Evolutionary conservation across 2,113 vertebrate species (phyloP).

Genomic region (Takifugu flavidus): DNA sequence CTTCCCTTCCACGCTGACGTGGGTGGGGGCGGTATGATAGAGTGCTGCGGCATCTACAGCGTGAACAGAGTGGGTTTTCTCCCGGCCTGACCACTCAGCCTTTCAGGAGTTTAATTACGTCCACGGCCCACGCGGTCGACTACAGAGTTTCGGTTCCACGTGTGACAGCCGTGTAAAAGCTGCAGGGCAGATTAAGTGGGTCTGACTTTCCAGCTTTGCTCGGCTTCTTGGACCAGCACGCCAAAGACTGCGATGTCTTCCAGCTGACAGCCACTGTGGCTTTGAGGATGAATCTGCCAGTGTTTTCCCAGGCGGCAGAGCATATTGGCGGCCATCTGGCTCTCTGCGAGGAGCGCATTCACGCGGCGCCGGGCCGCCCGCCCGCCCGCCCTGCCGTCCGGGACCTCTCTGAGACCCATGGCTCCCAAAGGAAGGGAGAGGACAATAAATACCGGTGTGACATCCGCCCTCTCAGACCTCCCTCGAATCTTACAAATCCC

Average conservation of each 20-base stretch:
- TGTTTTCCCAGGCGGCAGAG: slow-evolving; percentile 44
- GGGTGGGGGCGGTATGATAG: slow-evolving; percentile 34
- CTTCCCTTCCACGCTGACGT: slow-evolving; percentile 42
- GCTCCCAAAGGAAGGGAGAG: too few relatives aligned
- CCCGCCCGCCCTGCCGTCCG: slow-evolving; percentile 31
- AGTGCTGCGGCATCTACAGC: slow-evolving; percentile 30
- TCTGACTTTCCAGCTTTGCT: too few relatives aligned
- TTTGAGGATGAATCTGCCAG: slow-evolving; percentile 41
- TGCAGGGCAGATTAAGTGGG: too few relatives aligned
- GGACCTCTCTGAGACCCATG: slow-evolving; percentile 8
- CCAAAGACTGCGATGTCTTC: slow-evolving; percentile 24
- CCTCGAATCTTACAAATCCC: too few relatives aligned
- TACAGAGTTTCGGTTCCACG: too few relatives aligned
- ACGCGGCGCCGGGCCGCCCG: slow-evolving; percentile 30
- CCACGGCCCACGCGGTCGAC: slow-evolving; percentile 41
- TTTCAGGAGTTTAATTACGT: slow-evolving; percentile 48
- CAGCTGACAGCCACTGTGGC: slow-evolving; percentile 34
- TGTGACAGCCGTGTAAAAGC: too few relatives aligned
- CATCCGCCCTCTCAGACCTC: too few relatives aligned
- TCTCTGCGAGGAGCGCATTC: slow-evolving; percentile 29
- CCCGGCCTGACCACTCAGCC: slow-evolving; percentile 38
- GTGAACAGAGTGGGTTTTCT: slow-evolving; percentile 36
- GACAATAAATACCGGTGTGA: too few relatives aligned
- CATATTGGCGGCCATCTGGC: slow-evolving; percentile 67
- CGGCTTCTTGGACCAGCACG: too few relatives aligned